These are phyloP conservation scores for Diuraphis noxia DNA, from an alignment of 1,140 invertebrate species.

Conservation along the genomic window DNA sequence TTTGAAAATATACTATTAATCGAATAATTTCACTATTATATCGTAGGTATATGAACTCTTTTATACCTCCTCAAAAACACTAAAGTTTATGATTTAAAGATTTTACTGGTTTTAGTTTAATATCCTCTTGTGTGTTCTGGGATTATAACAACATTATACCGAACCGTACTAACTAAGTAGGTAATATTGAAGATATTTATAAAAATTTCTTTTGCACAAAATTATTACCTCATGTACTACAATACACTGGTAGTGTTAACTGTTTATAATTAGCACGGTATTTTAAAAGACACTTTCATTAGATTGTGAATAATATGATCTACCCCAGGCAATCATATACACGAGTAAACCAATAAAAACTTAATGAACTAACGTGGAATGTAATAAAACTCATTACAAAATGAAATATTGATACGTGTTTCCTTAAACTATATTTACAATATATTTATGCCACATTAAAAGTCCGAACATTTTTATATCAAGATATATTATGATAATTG, in stretches of 20 bases:
- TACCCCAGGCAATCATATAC: background rate
- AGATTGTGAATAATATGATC: background rate
- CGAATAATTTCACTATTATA: background rate
- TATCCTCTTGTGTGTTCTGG: background rate
- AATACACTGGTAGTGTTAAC: background rate
- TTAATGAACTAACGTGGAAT: background rate
- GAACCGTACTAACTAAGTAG: background rate
- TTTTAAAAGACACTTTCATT: background rate
- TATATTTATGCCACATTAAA: background rate
- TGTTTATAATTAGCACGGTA: background rate
- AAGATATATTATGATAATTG: background rate
- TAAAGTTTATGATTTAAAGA: background rate
- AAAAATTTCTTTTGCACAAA: background rate
- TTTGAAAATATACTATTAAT: background rate
- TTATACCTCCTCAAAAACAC: background rate
- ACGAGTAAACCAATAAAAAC: background rate
- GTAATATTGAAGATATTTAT: background rate
- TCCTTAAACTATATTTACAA: background rate
- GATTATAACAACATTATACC: too few species aligned
- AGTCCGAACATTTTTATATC: background rate
- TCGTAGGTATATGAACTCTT: background rate
- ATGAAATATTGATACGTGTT: background rate
- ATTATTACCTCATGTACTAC: background rate
- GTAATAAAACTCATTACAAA: background rate
- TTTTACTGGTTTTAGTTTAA: background rate